Percentiles rank a stretch among this genome's conserved stretches.
phyloP scores from a whole-genome alignment of 2,888 invertebrate genomes.

The Horisme vitalbata region DNA sequence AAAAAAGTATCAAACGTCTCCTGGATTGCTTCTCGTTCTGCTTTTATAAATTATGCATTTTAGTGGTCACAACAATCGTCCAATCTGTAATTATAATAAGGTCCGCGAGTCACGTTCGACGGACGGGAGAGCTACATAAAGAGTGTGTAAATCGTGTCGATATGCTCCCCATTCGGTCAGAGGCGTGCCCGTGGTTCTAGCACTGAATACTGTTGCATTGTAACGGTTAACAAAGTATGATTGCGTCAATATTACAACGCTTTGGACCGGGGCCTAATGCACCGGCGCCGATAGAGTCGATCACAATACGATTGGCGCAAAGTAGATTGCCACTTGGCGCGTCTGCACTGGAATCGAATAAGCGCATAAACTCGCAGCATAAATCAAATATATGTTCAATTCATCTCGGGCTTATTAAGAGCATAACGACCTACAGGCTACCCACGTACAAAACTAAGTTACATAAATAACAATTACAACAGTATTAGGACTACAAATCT shows the following conservation, averaged over 20 bases:
- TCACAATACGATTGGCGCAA: constrained; percentile 47
- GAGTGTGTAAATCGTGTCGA: constrained; percentile 49
- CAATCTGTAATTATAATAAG: constrained; percentile 81
- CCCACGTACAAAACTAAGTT: constrained; percentile 35
- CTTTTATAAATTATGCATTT: constrained; percentile 78
- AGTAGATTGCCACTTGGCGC: constrained; percentile 34
- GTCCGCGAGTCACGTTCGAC: constrained; percentile 65
- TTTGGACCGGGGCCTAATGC: constrained; percentile 46
- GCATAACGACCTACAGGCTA: constrained; percentile 35
- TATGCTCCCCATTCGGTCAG: constrained; percentile 52
- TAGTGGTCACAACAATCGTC: constrained; percentile 75
- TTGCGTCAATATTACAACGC: constrained; percentile 54
- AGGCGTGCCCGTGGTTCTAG: constrained; percentile 53
- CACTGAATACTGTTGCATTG: constrained; percentile 49
- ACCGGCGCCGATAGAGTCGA: constrained; percentile 39
- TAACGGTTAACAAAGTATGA: constrained; percentile 58
- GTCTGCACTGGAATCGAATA: constrained; percentile 26
- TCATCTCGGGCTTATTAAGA: constrained; percentile 38
- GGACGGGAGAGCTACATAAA: constrained; percentile 48
- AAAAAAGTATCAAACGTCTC: constrained; percentile 58
- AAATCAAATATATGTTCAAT: constrained; percentile 38
- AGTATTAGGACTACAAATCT: constrained; percentile 36
- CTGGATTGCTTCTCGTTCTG: constrained; percentile 58
- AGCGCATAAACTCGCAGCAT: constrained; percentile 34
- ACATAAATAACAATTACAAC: constrained; percentile 39